These are phyloP conservation scores for Maconellicoccus hirsutus DNA, from an alignment of 1,140 invertebrate species.

Conservation along the genomic window DNA sequence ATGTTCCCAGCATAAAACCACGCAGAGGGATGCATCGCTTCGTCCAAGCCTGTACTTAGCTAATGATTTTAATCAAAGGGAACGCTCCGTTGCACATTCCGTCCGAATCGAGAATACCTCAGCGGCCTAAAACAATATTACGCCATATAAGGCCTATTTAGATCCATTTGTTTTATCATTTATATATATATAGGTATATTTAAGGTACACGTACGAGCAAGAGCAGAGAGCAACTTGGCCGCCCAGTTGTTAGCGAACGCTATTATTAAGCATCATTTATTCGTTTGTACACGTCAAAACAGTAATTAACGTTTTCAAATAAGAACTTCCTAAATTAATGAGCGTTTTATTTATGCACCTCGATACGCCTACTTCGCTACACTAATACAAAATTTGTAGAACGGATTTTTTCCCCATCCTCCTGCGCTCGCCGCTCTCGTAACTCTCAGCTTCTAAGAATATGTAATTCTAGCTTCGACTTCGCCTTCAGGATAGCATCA, in stretches of 20 bases:
- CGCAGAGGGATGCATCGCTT: too few relatives aligned
- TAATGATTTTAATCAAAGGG: too few relatives aligned
- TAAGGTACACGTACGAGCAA: too few relatives aligned
- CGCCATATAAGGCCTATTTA: neutral
- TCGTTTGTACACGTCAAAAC: conserved; percentile 7
- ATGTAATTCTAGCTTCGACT: neutral
- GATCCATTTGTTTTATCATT: neutral
- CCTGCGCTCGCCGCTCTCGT: neutral
- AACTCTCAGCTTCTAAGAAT: neutral
- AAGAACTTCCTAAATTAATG: conserved; percentile 9
- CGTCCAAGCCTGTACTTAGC: too few relatives aligned
- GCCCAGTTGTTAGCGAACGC: neutral
- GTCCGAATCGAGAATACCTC: too few relatives aligned
- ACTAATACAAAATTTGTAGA: conserved; percentile 6
- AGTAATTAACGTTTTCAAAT: conserved; percentile 9
- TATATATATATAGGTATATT: neutral
- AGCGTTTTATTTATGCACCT: conserved; percentile 3
- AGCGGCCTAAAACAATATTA: neutral
- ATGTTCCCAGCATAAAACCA: too few relatives aligned
- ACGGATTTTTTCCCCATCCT: neutral
- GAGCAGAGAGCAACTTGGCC: neutral
- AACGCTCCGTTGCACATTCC: too few relatives aligned
- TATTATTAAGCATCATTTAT: conserved; percentile 6
- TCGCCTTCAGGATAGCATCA: neutral
- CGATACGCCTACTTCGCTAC: neutral